phyloP scores from a whole-genome alignment of 2,797 vertebrate genomes.

The Caiman crocodilus region DNA sequence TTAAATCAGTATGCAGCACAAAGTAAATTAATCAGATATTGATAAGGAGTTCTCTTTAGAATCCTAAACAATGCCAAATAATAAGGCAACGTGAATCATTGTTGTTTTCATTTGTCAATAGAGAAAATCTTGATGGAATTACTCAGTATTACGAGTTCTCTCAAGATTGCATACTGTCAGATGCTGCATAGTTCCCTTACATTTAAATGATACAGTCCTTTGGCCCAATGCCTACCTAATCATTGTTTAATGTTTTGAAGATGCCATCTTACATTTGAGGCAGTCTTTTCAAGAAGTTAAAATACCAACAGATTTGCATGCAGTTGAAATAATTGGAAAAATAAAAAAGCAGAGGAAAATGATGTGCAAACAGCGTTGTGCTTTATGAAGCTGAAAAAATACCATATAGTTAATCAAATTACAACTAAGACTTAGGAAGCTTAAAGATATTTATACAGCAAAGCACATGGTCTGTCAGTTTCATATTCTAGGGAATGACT shows the following conservation, averaged over 20 bases:
- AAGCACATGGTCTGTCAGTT: neutral
- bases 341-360: constrained; percentile 30
- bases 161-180: constrained; percentile 57
- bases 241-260: constrained; percentile 78
- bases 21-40: constrained; percentile 28
- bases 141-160: constrained; percentile 56
- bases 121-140: constrained; percentile 69
- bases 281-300: constrained; percentile 65
- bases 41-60: constrained; percentile 37
- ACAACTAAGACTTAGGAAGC: constrained; percentile 38
- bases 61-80: constrained; percentile 51
- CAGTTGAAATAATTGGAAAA: constrained; percentile 70
- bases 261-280: constrained; percentile 67
- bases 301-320: constrained; percentile 71
- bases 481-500: neutral
- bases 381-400: constrained; percentile 68
- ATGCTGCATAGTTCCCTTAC: constrained; percentile 48
- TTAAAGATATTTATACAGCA: constrained; percentile 62
- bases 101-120: constrained; percentile 62
- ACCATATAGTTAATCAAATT: constrained; percentile 57
- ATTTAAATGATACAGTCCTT: constrained; percentile 41
- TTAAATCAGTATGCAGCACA: constrained; percentile 25
- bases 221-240: constrained; percentile 77
- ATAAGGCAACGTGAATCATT: constrained; percentile 59
- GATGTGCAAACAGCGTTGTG: constrained; percentile 43